A percentile compares a stretch with the other conserved stretches of the same genome.
phyloP scores from a whole-genome alignment of 2,888 invertebrate genomes.

The Cheiracanthium punctorium region DNA sequence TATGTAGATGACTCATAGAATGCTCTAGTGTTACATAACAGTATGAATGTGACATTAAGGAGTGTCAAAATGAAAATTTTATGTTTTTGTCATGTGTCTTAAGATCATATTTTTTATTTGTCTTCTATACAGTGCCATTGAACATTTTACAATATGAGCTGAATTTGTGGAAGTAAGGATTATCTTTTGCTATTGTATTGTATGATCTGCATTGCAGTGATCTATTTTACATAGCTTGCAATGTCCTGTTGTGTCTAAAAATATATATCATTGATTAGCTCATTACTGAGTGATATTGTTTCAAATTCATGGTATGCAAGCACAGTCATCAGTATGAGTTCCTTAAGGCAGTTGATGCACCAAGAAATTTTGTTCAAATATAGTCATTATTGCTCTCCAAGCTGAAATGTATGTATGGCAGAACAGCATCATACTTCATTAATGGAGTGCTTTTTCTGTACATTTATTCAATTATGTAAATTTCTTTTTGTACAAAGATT shows the following conservation, averaged over 20 bases:
- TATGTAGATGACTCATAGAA: constrained; percentile 67
- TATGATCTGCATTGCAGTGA: constrained; percentile 30
- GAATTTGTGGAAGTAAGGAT: constrained; percentile 37
- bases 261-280: constrained; percentile 44
- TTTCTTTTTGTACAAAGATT: constrained; percentile 69
- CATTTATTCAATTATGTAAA: constrained; percentile 68
- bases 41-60: constrained; percentile 62
- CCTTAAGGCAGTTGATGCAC: constrained; percentile 60
- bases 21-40: constrained; percentile 59
- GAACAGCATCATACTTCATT: constrained; percentile 39
- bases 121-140: constrained; percentile 67
- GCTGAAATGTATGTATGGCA: constrained; percentile 51
- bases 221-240: constrained; percentile 47
- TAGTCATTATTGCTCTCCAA: constrained; percentile 60
- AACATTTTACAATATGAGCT: constrained; percentile 55
- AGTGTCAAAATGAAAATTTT: constrained; percentile 55
- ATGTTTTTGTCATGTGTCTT: constrained; percentile 49
- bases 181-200: constrained; percentile 38
- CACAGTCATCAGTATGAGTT: constrained; percentile 67
- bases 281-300: constrained; percentile 47
- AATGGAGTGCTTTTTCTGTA: constrained; percentile 58
- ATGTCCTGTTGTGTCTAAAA: constrained; percentile 42
- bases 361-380: constrained; percentile 47
- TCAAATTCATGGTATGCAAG: constrained; percentile 54
- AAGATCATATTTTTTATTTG: constrained; percentile 65